A percentile compares a stretch with the other conserved stretches of the same genome.
Evolutionary conservation across 2,888 invertebrate species (phyloP).

Genomic region (Lycophotia porphyrea): DNA sequence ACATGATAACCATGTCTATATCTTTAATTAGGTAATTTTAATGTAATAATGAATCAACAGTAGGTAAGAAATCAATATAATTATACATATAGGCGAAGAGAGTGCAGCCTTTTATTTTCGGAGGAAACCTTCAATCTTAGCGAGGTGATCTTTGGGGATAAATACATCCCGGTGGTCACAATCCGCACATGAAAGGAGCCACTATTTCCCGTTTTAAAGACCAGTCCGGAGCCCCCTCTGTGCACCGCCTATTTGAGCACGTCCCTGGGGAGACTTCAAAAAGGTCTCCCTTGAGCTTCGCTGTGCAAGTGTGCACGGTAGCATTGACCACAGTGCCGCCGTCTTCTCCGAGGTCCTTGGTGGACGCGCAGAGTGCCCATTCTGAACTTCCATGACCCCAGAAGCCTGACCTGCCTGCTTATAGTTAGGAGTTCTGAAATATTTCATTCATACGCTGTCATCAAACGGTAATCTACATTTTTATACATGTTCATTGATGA

Average conservation of each 20-base stretch:
- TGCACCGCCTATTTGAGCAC: neutral
- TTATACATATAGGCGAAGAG: neutral
- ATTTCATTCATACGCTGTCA: neutral
- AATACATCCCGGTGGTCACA: neutral
- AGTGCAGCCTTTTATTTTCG: neutral
- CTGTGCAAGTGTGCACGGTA: neutral
- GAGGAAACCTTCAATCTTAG: too few species aligned
- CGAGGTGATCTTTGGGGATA: neutral
- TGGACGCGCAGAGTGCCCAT: neutral
- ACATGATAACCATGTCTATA: neutral
- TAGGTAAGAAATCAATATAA: too few species aligned
- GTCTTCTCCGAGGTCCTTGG: neutral
- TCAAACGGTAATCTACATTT: neutral
- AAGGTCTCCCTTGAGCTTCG: neutral
- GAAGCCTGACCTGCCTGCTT: too few species aligned
- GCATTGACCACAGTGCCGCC: neutral
- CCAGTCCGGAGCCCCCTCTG: neutral
- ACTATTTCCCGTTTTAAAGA: neutral
- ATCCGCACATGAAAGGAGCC: neutral
- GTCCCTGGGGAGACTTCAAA: neutral
- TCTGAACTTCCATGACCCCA: neutral
- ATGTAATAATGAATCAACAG: neutral
- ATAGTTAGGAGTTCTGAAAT: too few species aligned
- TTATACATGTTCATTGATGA: neutral
- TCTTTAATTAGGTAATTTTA: neutral